Evolutionary conservation across 2,113 vertebrate species (phyloP).

Genomic region (Nothocercus julius): DNA sequence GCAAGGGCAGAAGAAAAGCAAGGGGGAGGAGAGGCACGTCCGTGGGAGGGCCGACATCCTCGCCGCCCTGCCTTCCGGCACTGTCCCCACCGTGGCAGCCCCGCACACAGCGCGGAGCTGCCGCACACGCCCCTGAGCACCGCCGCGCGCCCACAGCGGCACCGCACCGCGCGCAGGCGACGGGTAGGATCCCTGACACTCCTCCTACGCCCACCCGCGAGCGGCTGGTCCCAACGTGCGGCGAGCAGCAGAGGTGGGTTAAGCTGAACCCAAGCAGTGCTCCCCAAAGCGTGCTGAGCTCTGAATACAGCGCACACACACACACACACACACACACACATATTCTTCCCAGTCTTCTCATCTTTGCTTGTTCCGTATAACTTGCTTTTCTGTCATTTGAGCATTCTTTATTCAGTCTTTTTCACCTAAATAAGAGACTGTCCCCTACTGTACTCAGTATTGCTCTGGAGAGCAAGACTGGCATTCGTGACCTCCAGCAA

Average conservation of each 20-base stretch:
- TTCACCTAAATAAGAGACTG: background rate
- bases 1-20: constrained; percentile 75
- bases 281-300: background rate
- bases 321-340: background rate
- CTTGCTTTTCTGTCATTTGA: background rate
- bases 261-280: background rate
- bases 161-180: no score
- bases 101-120: background rate
- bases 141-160: constrained; percentile 17
- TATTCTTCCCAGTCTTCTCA: background rate
- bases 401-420: background rate
- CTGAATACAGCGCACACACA: background rate
- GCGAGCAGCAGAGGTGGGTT: background rate
- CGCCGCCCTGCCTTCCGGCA: background rate
- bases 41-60: constrained; percentile 29
- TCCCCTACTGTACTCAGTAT: background rate
- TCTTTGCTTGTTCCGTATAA: background rate
- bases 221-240: background rate
- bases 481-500: background rate
- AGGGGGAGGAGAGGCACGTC: constrained; percentile 9
- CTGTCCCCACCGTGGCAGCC: background rate
- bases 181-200: background rate
- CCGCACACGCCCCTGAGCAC: constrained; percentile 4
- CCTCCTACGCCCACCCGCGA: background rate
- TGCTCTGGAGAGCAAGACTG: background rate